A percentile compares a stretch with the other conserved stretches of the same genome.
Evolutionary conservation across 1,140 invertebrate species (phyloP).

Genomic region (Calycopis cecrops): DNA sequence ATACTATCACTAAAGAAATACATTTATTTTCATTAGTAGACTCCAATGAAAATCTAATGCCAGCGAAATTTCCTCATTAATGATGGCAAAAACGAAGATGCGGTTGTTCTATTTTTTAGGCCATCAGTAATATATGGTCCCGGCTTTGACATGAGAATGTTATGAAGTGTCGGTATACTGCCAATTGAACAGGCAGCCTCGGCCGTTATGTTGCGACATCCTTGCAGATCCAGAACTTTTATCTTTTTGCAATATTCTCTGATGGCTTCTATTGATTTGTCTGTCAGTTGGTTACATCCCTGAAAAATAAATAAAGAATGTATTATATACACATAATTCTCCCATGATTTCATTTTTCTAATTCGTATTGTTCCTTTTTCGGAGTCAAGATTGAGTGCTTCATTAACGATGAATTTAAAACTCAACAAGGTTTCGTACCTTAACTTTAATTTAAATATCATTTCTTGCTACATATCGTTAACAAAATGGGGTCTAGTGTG

Average conservation of each 20-base stretch:
- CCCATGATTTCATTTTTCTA: too few species aligned
- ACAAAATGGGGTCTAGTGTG: too few species aligned
- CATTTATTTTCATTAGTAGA: too few species aligned
- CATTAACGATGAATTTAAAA: too few species aligned
- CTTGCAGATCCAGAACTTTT: conserved; percentile 76
- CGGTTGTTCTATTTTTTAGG: conserved; percentile 52
- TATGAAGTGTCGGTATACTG: conserved; percentile 68
- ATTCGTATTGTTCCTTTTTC: too few species aligned
- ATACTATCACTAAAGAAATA: too few species aligned
- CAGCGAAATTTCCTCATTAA: conserved; percentile 58
- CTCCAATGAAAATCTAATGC: conserved; percentile 31
- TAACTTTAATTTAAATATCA: too few species aligned
- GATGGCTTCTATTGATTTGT: conserved; percentile 77
- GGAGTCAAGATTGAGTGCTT: too few species aligned
- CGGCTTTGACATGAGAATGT: conserved; percentile 63
- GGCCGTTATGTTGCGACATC: conserved; percentile 76
- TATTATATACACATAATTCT: background rate
- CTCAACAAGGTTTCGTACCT: too few species aligned
- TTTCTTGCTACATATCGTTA: too few species aligned
- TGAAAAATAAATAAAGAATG: conserved; percentile 57
- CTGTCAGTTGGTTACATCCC: conserved; percentile 81
- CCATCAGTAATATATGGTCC: conserved; percentile 62
- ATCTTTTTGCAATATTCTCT: conserved; percentile 75
- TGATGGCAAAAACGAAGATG: conserved; percentile 51
- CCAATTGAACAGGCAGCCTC: conserved; percentile 72